phyloP scores from a whole-genome alignment of 2,797 vertebrate genomes.

The Capromys pilorides region DNA sequence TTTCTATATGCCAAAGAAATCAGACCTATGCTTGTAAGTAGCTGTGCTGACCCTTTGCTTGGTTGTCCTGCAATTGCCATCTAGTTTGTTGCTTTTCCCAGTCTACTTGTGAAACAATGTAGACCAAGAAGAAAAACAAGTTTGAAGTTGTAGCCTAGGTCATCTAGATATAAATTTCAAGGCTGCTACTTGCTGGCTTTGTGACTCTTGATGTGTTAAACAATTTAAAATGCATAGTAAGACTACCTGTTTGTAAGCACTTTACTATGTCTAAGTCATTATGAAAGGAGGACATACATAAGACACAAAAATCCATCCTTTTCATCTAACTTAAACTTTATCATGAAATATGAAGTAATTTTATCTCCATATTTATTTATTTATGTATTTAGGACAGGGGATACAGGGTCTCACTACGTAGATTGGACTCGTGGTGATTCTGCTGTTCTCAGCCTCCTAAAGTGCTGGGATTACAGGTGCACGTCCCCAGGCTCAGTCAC shows the following conservation, averaged over 20 bases:
- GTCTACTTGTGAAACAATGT: background rate
- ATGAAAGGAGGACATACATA: background rate
- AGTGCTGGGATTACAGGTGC: too few relatives aligned
- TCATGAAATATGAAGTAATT: background rate
- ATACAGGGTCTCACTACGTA: too few relatives aligned
- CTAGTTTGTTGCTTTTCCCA: background rate
- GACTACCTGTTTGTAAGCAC: background rate
- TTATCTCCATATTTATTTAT: background rate
- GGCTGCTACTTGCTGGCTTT: background rate
- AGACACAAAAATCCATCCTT: background rate
- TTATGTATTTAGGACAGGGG: too few relatives aligned
- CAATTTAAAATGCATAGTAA: background rate
- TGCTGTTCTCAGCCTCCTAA: too few relatives aligned
- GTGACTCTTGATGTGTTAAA: background rate
- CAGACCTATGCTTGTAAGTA: background rate
- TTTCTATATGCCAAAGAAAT: background rate
- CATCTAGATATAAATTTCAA: background rate
- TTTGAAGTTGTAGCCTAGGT: background rate
- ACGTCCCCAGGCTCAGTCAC: too few relatives aligned
- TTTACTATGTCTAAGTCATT: background rate
- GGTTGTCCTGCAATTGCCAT: background rate
- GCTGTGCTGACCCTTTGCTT: background rate
- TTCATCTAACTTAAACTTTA: conserved; percentile 15
- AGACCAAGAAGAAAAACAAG: background rate
- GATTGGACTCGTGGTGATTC: too few relatives aligned